A percentile compares a stretch with the other conserved stretches of the same genome.
Evolutionary conservation across 2,797 vertebrate genomes (phyloP).

Genomic region (Mionectes olivaceus): DNA sequence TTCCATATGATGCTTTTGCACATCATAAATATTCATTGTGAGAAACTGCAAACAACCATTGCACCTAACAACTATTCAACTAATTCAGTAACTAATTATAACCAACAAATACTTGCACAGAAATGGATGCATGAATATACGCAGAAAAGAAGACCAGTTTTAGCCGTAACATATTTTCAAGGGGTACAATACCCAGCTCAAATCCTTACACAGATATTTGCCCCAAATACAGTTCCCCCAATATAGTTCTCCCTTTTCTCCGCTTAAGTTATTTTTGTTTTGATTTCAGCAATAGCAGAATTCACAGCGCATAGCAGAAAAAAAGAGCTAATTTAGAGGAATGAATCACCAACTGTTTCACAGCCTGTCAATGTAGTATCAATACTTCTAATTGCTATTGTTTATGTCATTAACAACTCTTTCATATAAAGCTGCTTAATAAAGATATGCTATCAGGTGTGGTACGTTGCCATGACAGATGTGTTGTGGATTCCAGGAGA

Average conservation of each 20-base stretch:
- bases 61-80: not conserved
- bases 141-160: not conserved
- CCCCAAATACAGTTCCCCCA: not conserved
- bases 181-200: not conserved
- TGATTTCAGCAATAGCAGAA: not conserved
- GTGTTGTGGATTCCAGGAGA: slow-evolving; percentile 25
- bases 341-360: not conserved
- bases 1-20: not conserved
- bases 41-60: not conserved
- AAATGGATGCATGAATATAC: not conserved
- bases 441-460: slow-evolving; percentile 3
- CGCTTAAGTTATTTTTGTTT: not conserved
- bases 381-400: slow-evolving; percentile 52
- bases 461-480: not conserved
- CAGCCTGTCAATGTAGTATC: slow-evolving; percentile 46
- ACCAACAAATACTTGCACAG: not conserved
- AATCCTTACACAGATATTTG: not conserved
- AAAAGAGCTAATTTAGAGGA: slow-evolving; percentile 19
- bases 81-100: not conserved
- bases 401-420: slow-evolving; percentile 36
- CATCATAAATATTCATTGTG: not conserved
- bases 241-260: not conserved
- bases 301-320: not conserved
- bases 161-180: not conserved
- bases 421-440: slow-evolving; percentile 16